Conservation (phyloP, 2,888 invertebrate species). For the Nasonia oneida region DNA sequence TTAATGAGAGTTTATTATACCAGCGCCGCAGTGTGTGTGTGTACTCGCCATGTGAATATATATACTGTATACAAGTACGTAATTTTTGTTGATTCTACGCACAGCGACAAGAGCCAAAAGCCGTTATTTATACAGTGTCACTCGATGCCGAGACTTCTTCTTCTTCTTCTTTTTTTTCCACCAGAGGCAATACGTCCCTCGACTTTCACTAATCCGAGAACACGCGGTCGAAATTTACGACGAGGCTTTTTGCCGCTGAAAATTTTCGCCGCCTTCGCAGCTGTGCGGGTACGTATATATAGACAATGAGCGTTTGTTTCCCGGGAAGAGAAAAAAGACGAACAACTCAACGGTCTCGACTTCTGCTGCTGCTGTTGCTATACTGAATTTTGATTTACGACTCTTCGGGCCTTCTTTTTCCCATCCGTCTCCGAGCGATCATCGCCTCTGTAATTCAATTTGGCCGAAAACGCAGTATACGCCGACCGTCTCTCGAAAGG, state of each 20-base stretch:
- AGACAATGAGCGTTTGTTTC: background rate
- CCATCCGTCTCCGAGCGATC: background rate
- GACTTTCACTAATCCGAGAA: constrained; percentile 13
- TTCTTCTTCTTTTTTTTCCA: background rate
- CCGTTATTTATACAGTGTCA: background rate
- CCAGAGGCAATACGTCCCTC: background rate
- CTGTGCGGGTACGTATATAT: too few species aligned
- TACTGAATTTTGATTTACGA: constrained; percentile 1
- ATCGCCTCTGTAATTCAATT: too few species aligned
- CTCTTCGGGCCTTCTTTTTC: background rate
- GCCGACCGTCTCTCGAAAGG: too few species aligned
- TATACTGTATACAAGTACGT: background rate
- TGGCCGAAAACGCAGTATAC: too few species aligned
- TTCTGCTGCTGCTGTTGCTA: background rate
- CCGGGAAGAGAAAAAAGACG: background rate
- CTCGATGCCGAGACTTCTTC: background rate
- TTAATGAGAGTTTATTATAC: background rate
- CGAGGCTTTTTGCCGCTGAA: constrained; percentile 4
- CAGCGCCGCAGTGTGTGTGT: background rate
- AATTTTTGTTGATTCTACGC: background rate
- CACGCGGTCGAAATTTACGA: constrained; percentile 8
- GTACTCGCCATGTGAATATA: background rate
- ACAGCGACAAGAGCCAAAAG: background rate
- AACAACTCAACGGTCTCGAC: constrained; percentile 2
- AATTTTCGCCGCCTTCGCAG: background rate